These are phyloP conservation scores for Anableps anableps DNA, from an alignment of 2,797 vertebrate genomes.

Conservation along the genomic window DNA sequence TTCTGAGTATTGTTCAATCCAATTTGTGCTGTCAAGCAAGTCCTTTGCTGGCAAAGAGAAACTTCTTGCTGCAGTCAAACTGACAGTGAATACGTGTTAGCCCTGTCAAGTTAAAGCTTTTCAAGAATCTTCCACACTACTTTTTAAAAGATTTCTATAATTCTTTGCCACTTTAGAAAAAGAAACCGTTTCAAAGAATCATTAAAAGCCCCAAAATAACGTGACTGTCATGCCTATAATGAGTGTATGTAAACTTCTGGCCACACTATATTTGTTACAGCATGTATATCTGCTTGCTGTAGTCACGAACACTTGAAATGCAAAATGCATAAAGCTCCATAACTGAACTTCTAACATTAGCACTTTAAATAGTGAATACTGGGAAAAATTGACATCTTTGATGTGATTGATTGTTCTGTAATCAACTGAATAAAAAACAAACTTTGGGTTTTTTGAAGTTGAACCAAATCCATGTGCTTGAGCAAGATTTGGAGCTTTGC, in stretches of 20 bases:
- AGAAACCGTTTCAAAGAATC: neutral
- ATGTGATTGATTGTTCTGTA: constrained; percentile 18
- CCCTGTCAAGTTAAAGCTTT: neutral
- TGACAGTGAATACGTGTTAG: neutral
- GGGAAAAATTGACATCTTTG: constrained; percentile 39
- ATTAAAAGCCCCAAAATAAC: neutral
- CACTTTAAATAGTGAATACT: constrained; percentile 17
- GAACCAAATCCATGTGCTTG: constrained; percentile 24
- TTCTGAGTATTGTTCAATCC: neutral
- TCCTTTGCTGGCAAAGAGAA: neutral
- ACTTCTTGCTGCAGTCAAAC: neutral
- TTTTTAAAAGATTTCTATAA: neutral
- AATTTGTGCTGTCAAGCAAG: neutral
- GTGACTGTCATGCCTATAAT: neutral
- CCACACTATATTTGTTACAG: neutral
- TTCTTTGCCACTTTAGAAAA: neutral
- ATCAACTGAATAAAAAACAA: constrained; percentile 31
- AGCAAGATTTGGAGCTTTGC: constrained; percentile 36
- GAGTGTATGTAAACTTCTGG: neutral
- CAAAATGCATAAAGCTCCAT: neutral
- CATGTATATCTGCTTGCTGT: constrained; percentile 2
- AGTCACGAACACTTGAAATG: neutral
- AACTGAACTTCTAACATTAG: constrained; percentile 23
- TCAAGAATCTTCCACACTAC: neutral
- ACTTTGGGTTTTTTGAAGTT: constrained; percentile 14